Percentiles rank a stretch among this genome's conserved stretches.
Evolutionary conservation across 2,113 vertebrate species (phyloP).

Genomic region (Pterophyllum scalare): DNA sequence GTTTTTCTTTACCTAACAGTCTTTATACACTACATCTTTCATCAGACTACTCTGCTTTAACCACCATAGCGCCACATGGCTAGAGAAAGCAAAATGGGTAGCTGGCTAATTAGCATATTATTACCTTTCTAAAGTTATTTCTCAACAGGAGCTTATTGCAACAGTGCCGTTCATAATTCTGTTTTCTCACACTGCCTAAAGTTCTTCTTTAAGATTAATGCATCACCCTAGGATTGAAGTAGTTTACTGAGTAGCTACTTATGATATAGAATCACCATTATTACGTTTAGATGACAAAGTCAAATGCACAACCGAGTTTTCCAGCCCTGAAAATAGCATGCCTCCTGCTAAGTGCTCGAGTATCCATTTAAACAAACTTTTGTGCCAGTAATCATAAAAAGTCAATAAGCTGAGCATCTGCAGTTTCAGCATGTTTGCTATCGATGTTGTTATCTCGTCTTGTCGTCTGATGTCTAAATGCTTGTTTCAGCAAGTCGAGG

Average conservation of each 20-base stretch:
- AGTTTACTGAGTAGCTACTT: rapidly evolving
- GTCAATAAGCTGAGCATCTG: background rate
- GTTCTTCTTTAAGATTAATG: background rate
- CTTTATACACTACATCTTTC: background rate
- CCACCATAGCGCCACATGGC: background rate
- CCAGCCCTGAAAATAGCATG: background rate
- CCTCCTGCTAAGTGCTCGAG: too few species aligned
- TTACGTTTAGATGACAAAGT: background rate
- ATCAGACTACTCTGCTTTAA: background rate
- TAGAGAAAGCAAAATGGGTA: background rate
- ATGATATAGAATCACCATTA: background rate
- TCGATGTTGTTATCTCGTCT: background rate
- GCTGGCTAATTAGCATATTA: background rate
- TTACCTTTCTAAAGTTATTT: background rate
- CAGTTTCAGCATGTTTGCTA: background rate
- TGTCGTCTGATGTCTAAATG: background rate
- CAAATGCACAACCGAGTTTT: too few species aligned
- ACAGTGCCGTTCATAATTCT: background rate
- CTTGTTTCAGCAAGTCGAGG: background rate
- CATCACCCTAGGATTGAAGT: background rate
- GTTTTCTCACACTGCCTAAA: background rate
- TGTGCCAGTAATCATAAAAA: background rate
- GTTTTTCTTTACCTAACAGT: background rate
- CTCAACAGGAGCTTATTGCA: background rate
- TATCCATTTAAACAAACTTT: background rate